Base-by-base conservation (phyloP, 2,888 invertebrate species). In the Campoletis raptor region DNA sequence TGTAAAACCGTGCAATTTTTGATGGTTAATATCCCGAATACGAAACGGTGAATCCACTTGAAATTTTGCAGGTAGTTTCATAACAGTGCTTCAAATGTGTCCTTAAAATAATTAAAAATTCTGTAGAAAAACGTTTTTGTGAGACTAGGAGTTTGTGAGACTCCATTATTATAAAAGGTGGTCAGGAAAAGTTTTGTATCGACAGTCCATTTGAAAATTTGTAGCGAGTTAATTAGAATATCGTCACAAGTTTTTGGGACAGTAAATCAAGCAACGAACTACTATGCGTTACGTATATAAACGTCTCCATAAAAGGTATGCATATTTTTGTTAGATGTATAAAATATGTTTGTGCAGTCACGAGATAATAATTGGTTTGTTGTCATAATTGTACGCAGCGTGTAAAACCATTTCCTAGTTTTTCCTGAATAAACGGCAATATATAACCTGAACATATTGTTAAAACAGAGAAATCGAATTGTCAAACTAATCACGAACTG, bases 401-500 rank as follows among this genome's bases (percentile, higher is more conserved):
- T 81, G 66, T 37, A 76, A 66, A 40, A 81, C 73, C 74, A 78
- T 81, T 86, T 86, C 81, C 83, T 86, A 81, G 81, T 83, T 80
- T 48, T 73, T 21, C n/a, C 15, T 61, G 52, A 66, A 8, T 52
- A 54, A 69, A 54, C 36, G 61, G 12, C 30, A 40, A 9, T 5
- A 30, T n/a, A 73, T 67, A 45, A 30, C 30, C 40, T 21, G 54
- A 24, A 40, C 30, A n/a, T 10, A 61, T 37, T 36, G 18, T 18
- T 30, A 18, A 10, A 67, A 67, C 81, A 57, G 84, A 64, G 86
- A 83, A 86, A 84, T 86, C 78, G 86, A 57, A 81, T 67, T 83
- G 73, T 78, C 67, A 78, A 86, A 83, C 83, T 83, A 83, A 81
- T 88, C 76, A 85, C 66, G 81, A 81, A 81, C 73, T 54, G n/a